Percentiles rank a stretch among this genome's conserved stretches.
Evolutionary conservation across 1,140 invertebrate genomes (phyloP).

Genomic region (Wiebesia pumilae): DNA sequence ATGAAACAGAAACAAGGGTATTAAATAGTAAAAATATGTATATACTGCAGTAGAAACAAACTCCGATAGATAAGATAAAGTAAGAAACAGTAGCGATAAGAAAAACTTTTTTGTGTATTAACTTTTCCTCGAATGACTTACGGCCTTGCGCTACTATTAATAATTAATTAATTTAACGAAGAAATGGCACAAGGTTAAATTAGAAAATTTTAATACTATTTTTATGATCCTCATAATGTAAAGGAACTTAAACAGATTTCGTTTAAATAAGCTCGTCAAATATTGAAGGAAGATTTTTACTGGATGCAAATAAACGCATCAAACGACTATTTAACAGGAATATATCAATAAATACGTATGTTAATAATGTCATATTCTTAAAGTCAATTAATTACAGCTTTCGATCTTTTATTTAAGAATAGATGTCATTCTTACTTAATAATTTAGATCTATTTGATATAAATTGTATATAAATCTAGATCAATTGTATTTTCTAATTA

Average conservation of each 20-base stretch:
- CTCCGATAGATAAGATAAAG: no score
- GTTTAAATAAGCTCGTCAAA: background rate
- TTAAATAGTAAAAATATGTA: background rate
- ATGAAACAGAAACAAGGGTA: no score
- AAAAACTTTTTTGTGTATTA: no score
- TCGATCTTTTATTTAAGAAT: no score
- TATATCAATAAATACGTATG: background rate
- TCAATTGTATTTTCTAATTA: no score
- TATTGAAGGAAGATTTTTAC: background rate
- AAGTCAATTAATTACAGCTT: no score
- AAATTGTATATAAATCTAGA: no score
- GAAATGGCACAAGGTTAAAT: conserved; percentile 61
- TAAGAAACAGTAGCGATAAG: no score
- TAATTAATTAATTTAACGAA: conserved; percentile 42
- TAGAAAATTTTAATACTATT: conserved; percentile 42
- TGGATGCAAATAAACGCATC: background rate
- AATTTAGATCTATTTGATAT: no score
- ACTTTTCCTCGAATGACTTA: background rate
- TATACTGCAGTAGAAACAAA: no score
- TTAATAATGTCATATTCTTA: no score
- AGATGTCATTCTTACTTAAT: no score
- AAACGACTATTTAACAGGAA: background rate
- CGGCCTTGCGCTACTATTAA: background rate
- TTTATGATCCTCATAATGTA: background rate
- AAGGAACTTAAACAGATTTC: background rate